A percentile compares a stretch with the other conserved stretches of the same genome.
phyloP scores from a whole-genome alignment of 2,113 vertebrate species.

The Irena cyanogastra region DNA sequence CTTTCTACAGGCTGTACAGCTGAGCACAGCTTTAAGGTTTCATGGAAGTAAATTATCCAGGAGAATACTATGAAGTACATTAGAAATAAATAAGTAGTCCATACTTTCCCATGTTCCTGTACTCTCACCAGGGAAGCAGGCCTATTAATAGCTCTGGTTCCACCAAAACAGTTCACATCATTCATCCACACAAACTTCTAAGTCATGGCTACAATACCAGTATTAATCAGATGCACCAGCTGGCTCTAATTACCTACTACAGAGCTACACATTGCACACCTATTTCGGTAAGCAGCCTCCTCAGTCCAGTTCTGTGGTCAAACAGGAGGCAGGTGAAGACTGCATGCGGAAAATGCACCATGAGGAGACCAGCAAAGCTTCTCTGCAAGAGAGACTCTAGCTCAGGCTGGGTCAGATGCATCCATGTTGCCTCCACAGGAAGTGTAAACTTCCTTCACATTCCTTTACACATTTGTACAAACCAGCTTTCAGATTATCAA shows the following conservation, averaged over 20 bases:
- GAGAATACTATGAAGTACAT: not conserved
- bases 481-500: not conserved
- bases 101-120: not conserved
- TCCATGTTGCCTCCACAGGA: not conserved
- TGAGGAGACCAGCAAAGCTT: not conserved
- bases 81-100: not conserved
- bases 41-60: not conserved
- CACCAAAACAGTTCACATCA: not conserved
- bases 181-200: not conserved
- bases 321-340: not conserved
- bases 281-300: not conserved
- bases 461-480: fast-evolving
- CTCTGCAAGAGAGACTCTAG: not conserved
- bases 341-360: not conserved
- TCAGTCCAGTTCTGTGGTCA: not conserved
- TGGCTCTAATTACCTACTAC: not conserved
- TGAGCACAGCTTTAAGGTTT: not conserved
- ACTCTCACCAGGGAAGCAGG: not conserved
- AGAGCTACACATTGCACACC: not conserved
- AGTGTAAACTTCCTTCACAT: not conserved
- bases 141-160: not conserved
- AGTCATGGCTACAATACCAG: not conserved
- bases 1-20: not conserved
- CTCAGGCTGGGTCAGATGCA: not conserved
- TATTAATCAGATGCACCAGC: not conserved